Evolutionary conservation across 2,797 vertebrate species (phyloP).

Genomic region (Macrochelys suwanniensis): DNA sequence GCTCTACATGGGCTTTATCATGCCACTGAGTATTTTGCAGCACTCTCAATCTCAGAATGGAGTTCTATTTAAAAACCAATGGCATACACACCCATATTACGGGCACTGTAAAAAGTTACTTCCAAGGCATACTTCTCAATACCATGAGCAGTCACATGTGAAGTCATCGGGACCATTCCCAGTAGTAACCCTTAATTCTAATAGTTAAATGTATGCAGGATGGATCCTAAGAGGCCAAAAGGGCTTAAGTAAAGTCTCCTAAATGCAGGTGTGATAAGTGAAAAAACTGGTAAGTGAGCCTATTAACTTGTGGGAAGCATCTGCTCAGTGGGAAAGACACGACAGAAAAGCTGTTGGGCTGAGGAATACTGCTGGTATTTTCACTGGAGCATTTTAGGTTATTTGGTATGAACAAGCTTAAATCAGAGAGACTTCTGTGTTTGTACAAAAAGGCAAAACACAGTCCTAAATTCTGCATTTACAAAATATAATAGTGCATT

Average conservation of each 20-base stretch:
- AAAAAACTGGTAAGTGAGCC: background rate
- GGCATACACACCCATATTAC: background rate
- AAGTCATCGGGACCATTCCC: background rate
- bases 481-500: background rate
- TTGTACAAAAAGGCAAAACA: background rate
- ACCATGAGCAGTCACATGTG: background rate
- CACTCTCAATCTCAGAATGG: background rate
- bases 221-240: background rate
- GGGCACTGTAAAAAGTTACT: background rate
- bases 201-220: background rate
- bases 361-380: background rate
- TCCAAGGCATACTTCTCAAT: background rate
- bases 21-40: background rate
- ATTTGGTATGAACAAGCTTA: background rate
- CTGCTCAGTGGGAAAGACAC: background rate
- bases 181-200: background rate
- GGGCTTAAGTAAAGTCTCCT: background rate
- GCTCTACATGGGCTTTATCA: background rate
- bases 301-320: background rate
- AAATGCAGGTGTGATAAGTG: background rate
- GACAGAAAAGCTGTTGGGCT: accelerated
- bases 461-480: background rate
- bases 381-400: background rate
- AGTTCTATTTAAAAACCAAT: background rate
- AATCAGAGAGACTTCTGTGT: background rate